Conservation (phyloP, 1,140 invertebrate species). For the Monochamus saltuarius region DNA sequence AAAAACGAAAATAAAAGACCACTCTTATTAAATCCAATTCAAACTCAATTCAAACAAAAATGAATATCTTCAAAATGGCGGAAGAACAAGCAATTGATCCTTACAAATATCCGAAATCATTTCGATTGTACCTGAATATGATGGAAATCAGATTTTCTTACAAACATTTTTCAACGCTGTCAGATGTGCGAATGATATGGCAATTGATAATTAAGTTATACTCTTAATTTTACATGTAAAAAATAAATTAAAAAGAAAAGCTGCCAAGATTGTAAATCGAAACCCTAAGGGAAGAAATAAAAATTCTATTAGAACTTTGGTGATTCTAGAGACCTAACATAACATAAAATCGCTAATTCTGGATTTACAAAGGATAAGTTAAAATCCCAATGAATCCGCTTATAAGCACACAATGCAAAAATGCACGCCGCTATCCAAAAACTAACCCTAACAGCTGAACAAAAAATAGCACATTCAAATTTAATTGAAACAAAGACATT, state of each 20-base stretch:
- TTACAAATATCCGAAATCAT: constrained; percentile 17
- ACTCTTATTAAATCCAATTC: too few species aligned
- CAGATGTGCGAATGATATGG: constrained; percentile 12
- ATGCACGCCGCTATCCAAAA: constrained; percentile 16
- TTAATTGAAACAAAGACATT: neutral
- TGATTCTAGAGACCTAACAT: constrained; percentile 15
- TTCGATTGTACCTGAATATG: constrained; percentile 24
- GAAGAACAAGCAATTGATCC: neutral
- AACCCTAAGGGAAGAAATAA: constrained; percentile 17
- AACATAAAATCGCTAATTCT: constrained; percentile 13
- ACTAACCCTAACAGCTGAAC: constrained; percentile 1
- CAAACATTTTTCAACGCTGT: constrained; percentile 20
- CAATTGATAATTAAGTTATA: constrained; percentile 6
- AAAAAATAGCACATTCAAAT: constrained; percentile 12
- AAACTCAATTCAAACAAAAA: too few species aligned
- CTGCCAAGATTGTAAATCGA: constrained; percentile 12
- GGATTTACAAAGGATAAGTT: constrained; percentile 16
- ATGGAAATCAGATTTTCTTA: constrained; percentile 23
- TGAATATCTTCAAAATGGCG: too few species aligned
- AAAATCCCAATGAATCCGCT: constrained; percentile 6
- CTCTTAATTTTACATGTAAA: constrained; percentile 24
- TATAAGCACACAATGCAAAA: constrained; percentile 15
- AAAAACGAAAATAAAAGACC: too few species aligned
- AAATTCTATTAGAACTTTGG: constrained; percentile 21
- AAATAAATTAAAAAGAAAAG: constrained; percentile 21